Conservation (phyloP, 2,888 invertebrate species). For the Galerucella nymphaeae region DNA sequence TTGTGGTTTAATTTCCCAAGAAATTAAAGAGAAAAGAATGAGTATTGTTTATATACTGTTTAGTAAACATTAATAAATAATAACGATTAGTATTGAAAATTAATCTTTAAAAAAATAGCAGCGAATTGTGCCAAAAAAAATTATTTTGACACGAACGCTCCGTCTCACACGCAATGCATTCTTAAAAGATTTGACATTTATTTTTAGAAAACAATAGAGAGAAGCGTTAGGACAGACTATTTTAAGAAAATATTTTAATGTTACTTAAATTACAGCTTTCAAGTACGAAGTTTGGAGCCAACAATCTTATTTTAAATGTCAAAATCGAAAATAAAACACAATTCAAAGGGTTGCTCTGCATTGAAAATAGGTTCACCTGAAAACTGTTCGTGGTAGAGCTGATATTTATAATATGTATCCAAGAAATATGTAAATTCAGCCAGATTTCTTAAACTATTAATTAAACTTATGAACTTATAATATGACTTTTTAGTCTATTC, state of each 20-base stretch:
- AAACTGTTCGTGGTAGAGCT: too few relatives aligned
- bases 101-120: constrained; percentile 11
- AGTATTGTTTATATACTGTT: too few relatives aligned
- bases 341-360: background rate
- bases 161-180: constrained; percentile 29
- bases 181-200: constrained; percentile 36
- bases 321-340: constrained; percentile 17
- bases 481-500: too few relatives aligned
- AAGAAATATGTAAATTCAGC: too few relatives aligned
- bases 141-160: constrained; percentile 17
- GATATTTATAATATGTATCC: too few relatives aligned
- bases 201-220: constrained; percentile 49
- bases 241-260: constrained; percentile 41
- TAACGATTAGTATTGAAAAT: background rate
- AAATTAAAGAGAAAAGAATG: too few relatives aligned
- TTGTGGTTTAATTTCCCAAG: too few relatives aligned
- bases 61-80: constrained; percentile 18
- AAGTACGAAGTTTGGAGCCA: constrained; percentile 33
- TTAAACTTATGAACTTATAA: too few relatives aligned
- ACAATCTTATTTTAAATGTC: constrained; percentile 31
- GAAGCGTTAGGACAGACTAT: constrained; percentile 39
- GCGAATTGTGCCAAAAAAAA: constrained; percentile 25
- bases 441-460: too few relatives aligned
- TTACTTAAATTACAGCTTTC: constrained; percentile 33
- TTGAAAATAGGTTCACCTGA: background rate